Base-by-base conservation (phyloP, 2,113 vertebrate species). In the Labrus mixtus region DNA sequence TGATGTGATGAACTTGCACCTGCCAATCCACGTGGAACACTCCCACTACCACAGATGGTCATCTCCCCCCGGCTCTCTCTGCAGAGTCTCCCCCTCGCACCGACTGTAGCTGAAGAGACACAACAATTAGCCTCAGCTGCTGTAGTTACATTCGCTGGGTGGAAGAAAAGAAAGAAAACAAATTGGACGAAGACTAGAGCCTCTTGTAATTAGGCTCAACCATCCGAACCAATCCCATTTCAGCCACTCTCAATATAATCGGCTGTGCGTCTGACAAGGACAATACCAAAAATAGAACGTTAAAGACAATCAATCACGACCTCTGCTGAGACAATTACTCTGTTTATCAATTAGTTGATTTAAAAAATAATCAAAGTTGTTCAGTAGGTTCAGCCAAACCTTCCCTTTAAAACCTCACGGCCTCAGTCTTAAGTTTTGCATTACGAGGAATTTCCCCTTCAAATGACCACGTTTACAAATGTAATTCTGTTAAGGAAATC, bases 121-220 rank as follows among this genome's bases (percentile, higher is more conserved):
- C 60, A 79, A 85, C 85, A 87, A 88, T 88, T 85, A 81, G 70
- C 61, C 46, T 82, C 86, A 78, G 82, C 78, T 78, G 74, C 59
- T 68, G 1, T 72, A 68, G 61, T 74, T 78, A 48, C 23, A 61
- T 53, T 72, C n/a, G 23, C 50, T 20, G 73, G 39, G 51, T 68
- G 64, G 25, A 70, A 68, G 53, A 17, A 75, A 70, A 57, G 50
- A 20, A 48, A 70, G 22, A 25, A 51, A 41, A 54, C 58, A 16
- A 83, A 60, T 5, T 54, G 22, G 17, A 69, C 62, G 12, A 13
- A n/a, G 17, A 72, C 62, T 15, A 12, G 22, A 55, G 82, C 22
- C 41, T 71, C 65, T 36, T 61, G 23, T 72, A 75, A 62, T 75
- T 61, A 37, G 53, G 16, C 46, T 55, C 33, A 53, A 69, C 37